A percentile compares a stretch with the other conserved stretches of the same genome.
Evolutionary conservation across 2,797 vertebrate species (phyloP).

Genomic region (Microchirus variegatus): DNA sequence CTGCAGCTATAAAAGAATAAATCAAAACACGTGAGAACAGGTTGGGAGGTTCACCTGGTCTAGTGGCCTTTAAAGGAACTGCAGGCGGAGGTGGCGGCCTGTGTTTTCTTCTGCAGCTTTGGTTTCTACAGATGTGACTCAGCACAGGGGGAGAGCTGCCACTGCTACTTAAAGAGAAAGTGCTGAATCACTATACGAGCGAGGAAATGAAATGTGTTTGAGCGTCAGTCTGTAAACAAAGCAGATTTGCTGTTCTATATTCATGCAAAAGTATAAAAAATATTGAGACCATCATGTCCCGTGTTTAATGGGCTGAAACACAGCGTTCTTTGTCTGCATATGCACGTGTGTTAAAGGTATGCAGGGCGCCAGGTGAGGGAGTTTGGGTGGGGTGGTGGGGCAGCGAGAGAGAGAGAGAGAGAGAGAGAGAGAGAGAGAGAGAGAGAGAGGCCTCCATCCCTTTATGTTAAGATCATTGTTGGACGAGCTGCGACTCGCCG

Average conservation of each 20-base stretch:
- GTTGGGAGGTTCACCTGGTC: not conserved
- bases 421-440: slow-evolving; percentile 4
- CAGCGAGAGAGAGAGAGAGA: slow-evolving; percentile 29
- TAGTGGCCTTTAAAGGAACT: slow-evolving; percentile 4
- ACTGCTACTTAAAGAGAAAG: too few relatives aligned
- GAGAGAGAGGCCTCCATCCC: slow-evolving; percentile 27
- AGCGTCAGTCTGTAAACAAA: too few relatives aligned
- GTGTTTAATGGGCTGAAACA: slow-evolving; percentile 26
- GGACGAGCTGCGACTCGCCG: slow-evolving; percentile 34
- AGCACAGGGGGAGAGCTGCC: too few relatives aligned
- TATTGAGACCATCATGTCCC: not conserved
- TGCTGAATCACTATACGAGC: too few relatives aligned
- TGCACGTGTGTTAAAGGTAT: slow-evolving; percentile 38
- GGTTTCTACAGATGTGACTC: too few relatives aligned
- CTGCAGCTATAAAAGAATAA: too few relatives aligned
- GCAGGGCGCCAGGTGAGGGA: slow-evolving; percentile 54
- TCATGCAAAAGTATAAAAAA: not conserved
- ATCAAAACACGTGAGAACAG: not conserved
- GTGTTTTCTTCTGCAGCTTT: too few relatives aligned
- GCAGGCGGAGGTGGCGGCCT: not conserved
- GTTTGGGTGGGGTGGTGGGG: not conserved
- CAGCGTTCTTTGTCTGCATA: slow-evolving; percentile 38
- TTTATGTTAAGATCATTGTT: slow-evolving; percentile 41
- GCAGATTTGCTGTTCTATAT: not conserved
- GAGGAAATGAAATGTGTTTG: too few relatives aligned